phyloP scores from a whole-genome alignment of 2,888 invertebrate genomes.

The Tridacna gigas region DNA sequence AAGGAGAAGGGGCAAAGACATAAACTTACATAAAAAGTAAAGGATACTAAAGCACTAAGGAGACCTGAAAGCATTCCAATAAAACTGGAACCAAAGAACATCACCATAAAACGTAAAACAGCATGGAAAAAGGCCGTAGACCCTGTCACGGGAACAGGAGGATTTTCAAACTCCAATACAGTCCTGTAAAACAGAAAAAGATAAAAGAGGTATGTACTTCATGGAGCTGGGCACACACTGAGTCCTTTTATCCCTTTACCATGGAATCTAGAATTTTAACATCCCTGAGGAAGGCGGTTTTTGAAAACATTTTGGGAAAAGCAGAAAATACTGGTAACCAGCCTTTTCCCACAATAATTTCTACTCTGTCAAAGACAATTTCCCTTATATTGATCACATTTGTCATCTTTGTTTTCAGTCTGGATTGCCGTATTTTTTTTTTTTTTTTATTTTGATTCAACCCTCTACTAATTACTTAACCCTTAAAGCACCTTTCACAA shows the following conservation, averaged over 20 bases:
- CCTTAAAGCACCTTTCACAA: too few species aligned
- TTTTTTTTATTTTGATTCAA: too few species aligned
- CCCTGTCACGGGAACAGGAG: conserved; percentile 84
- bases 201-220: background rate
- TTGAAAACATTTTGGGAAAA: too few species aligned
- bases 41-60: conserved; percentile 87
- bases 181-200: conserved; percentile 74
- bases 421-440: too few species aligned
- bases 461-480: too few species aligned
- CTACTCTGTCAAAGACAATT: too few species aligned
- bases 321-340: too few species aligned
- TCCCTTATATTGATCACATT: too few species aligned
- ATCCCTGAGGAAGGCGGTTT: background rate
- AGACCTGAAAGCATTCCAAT: conserved; percentile 98
- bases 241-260: background rate
- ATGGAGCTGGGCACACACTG: too few species aligned
- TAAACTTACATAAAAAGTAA: conserved; percentile 34
- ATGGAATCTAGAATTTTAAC: background rate
- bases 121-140: conserved; percentile 93
- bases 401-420: too few species aligned
- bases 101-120: conserved; percentile 94
- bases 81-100: conserved; percentile 99
- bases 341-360: too few species aligned
- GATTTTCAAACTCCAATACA: conserved; percentile 82
- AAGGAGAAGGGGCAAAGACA: too few species aligned